These are phyloP conservation scores for Clarias gariepinus DNA, from an alignment of 2,113 vertebrate species.

Conservation along the genomic window DNA sequence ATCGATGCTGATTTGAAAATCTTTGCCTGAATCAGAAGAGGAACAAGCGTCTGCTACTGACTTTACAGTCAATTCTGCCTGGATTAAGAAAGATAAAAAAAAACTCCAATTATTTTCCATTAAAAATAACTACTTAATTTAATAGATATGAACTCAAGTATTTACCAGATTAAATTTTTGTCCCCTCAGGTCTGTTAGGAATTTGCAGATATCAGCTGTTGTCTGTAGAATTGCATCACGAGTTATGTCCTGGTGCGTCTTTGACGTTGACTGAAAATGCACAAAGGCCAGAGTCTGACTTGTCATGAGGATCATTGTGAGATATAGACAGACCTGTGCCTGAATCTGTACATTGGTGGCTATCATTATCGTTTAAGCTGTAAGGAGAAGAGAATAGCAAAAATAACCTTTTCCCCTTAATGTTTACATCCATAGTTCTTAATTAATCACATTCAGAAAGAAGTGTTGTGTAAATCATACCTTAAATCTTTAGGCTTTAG, in stretches of 20 bases:
- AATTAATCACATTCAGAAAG: neutral
- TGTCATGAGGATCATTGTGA: neutral
- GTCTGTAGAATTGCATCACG: neutral
- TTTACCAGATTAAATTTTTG: neutral
- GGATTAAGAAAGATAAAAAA: neutral
- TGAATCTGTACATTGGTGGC: neutral
- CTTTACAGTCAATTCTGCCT: slow-evolving; percentile 16
- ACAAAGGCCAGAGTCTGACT: slow-evolving; percentile 1
- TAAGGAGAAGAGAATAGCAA: neutral
- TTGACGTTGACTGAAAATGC: neutral
- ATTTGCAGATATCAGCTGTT: neutral
- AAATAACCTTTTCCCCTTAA: neutral
- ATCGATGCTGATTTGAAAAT: slow-evolving; percentile 27
- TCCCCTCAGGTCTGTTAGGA: neutral
- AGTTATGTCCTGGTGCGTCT: slow-evolving; percentile 25
- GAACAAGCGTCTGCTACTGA: slow-evolving; percentile 34
- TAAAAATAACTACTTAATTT: neutral
- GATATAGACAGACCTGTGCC: no score
- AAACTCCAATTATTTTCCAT: neutral
- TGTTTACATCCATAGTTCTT: no score
- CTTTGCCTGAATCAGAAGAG: slow-evolving; percentile 20
- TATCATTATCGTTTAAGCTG: neutral
- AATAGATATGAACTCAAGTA: neutral
- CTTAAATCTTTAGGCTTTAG: neutral
- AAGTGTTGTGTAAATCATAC: neutral